Percentiles rank a stretch among this genome's conserved stretches.
Conservation (phyloP, 2,888 invertebrate genomes). For the Callyntrura sp. region DNA sequence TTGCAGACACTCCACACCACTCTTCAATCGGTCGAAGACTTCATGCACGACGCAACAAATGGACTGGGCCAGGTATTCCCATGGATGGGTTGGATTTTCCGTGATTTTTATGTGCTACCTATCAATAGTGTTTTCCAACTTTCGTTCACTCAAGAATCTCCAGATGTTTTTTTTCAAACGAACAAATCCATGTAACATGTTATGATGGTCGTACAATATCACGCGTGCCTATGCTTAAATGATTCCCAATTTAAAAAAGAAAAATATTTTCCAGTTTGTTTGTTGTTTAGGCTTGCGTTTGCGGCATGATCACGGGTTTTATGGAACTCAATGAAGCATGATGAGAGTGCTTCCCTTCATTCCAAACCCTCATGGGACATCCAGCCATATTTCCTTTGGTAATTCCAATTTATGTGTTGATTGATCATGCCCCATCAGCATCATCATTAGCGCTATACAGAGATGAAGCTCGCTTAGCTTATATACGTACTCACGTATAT, state of each 20-base stretch:
- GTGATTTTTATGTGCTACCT: neutral
- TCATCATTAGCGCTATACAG: neutral
- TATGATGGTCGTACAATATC: neutral
- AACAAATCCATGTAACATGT: neutral
- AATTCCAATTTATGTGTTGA: constrained; percentile 51
- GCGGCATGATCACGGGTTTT: neutral
- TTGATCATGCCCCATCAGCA: constrained; percentile 22
- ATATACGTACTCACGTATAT: neutral
- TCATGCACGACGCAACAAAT: neutral
- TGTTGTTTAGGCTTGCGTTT: neutral
- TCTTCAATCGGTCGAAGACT: neutral
- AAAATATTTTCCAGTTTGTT: neutral
- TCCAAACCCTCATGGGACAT: neutral
- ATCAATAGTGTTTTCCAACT: neutral
- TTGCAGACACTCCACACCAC: neutral
- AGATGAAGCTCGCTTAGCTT: neutral
- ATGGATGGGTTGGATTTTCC: neutral
- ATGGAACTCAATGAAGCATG: constrained; percentile 44
- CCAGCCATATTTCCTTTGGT: constrained; percentile 57
- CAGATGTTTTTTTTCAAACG: neutral
- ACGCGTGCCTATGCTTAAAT: neutral
- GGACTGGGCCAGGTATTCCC: neutral
- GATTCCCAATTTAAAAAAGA: neutral
- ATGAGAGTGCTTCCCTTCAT: neutral
- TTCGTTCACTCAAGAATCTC: neutral